Conservation (phyloP, 2,113 vertebrate genomes). For the Notarius lentiginosus region DNA sequence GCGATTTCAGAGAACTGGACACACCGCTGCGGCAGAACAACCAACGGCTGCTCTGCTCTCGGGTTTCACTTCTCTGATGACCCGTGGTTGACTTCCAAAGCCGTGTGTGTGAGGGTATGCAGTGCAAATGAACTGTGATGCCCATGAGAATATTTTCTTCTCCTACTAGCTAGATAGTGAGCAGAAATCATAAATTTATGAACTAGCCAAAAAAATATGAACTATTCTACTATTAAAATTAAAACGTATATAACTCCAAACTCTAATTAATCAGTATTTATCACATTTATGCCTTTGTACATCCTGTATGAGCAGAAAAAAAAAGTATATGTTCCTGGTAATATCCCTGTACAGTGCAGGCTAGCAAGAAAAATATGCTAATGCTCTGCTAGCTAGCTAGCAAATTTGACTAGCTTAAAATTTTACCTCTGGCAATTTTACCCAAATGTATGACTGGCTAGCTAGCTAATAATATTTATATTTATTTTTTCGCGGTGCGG, state of each 20-base stretch:
- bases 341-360: background rate
- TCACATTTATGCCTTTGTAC: background rate
- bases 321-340: background rate
- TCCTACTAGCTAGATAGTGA: background rate
- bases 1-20: constrained; percentile 20
- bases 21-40: constrained; percentile 3
- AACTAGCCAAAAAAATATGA: background rate
- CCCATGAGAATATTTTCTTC: background rate
- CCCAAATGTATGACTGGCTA: background rate
- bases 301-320: background rate
- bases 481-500: too few species aligned
- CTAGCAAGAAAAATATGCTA: background rate
- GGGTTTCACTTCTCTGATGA: constrained; percentile 30
- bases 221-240: background rate
- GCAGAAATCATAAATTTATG: background rate
- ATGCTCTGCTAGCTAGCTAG: background rate
- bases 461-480: too few species aligned
- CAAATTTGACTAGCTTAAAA: background rate
- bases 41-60: background rate
- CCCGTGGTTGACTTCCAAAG: constrained; percentile 14
- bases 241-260: background rate
- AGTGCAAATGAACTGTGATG: background rate
- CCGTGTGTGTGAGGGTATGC: constrained; percentile 8
- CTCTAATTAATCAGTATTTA: background rate
- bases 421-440: background rate